phyloP scores from a whole-genome alignment of 92 coral and sea anemone genomes.

The Epizoanthus illoricatus region DNA sequence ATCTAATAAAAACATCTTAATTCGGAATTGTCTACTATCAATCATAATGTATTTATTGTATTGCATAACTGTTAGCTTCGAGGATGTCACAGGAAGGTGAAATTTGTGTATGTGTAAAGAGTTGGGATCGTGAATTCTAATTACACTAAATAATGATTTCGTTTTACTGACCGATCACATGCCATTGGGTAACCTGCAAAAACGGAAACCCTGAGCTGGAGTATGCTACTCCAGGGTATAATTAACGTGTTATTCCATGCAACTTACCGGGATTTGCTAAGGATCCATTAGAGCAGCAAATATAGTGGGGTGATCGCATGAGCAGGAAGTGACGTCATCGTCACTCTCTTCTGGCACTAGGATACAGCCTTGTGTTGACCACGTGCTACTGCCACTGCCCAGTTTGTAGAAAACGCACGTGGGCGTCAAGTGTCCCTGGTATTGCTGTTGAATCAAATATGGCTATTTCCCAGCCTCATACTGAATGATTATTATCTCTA shows the following conservation, averaged over 20 bases:
- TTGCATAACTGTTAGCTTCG: no score
- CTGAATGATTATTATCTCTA: no score
- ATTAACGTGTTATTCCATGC: neutral
- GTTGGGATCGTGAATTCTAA: no score
- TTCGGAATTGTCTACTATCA: no score
- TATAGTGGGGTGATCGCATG: conserved; percentile 18
- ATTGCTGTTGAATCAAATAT: neutral
- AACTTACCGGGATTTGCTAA: conserved; percentile 22
- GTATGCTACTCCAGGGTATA: neutral
- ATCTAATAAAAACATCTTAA: no score
- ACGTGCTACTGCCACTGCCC: conserved; percentile 5
- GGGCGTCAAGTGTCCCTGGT: neutral
- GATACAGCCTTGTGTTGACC: conserved; percentile 23
- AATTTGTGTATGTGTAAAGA: no score
- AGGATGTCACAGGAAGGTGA: no score
- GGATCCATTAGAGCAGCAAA: conserved; percentile 34
- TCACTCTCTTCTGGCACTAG: conserved; percentile 16
- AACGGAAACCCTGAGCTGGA: no score
- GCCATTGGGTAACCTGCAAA: no score
- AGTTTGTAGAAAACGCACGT: conserved; percentile 35
- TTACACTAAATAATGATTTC: no score
- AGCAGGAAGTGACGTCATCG: conserved; percentile 25
- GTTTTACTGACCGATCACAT: no score
- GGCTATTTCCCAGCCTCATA: neutral
- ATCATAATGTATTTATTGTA: no score